These are phyloP conservation scores for Leptopilina syphax DNA, from an alignment of 2,888 invertebrate genomes.

Conservation along the genomic window DNA sequence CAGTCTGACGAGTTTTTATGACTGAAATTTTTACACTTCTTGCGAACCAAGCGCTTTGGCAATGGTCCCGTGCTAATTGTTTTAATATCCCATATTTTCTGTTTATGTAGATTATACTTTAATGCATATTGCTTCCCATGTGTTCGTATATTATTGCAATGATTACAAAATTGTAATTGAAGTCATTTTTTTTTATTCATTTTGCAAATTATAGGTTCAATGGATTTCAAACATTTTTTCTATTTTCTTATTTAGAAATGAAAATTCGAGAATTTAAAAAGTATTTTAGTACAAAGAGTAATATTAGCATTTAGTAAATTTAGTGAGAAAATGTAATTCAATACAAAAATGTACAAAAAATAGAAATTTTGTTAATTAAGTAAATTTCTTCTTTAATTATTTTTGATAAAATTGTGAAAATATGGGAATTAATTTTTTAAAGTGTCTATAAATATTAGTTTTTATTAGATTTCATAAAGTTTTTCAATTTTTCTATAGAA, in stretches of 20 bases:
- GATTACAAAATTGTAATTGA: not conserved
- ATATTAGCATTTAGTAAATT: not conserved
- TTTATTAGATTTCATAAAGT: too few species aligned
- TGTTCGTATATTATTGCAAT: not conserved
- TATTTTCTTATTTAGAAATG: not conserved
- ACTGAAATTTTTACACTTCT: constrained; percentile 16
- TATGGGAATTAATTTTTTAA: not conserved
- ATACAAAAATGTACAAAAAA: too few species aligned
- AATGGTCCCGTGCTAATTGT: constrained; percentile 24
- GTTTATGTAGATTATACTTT: constrained; percentile 2
- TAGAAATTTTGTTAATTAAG: too few species aligned
- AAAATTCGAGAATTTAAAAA: too few species aligned
- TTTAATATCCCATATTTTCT: constrained; percentile 21
- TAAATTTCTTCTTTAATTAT: too few species aligned
- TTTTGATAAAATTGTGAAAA: too few species aligned
- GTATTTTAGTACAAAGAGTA: too few species aligned
- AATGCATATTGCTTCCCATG: not conserved
- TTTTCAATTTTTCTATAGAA: too few species aligned
- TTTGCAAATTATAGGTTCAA: not conserved
- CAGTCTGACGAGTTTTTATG: not conserved
- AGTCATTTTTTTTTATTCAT: not conserved
- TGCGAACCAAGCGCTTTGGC: constrained; percentile 10
- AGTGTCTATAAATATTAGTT: too few species aligned
- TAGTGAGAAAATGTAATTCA: too few species aligned
- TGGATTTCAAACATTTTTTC: not conserved